Conservation (phyloP, 1,140 invertebrate species). For the Melipona quadrifasciata region DNA sequence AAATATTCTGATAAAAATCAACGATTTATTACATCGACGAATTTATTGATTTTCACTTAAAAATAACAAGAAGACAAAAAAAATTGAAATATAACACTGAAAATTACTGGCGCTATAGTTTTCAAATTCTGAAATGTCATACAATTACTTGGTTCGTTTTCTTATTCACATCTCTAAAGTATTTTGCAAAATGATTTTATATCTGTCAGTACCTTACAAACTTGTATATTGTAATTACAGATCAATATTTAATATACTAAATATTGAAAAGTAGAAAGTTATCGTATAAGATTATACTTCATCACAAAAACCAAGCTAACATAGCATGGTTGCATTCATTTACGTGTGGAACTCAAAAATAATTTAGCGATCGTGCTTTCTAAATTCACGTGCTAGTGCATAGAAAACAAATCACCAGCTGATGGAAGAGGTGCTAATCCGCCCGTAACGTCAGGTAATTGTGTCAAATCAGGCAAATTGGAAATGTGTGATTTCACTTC, state of each 20-base stretch:
- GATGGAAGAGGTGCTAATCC: slow-evolving; percentile 95
- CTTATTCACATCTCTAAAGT: slow-evolving; percentile 12
- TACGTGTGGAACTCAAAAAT: slow-evolving; percentile 42
- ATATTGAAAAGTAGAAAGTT: slow-evolving; percentile 57
- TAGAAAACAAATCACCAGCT: slow-evolving; percentile 95
- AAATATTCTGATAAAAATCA: slow-evolving; percentile 21
- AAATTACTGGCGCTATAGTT: slow-evolving; percentile 19
- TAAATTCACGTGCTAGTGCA: slow-evolving; percentile 75
- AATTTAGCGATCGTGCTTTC: slow-evolving; percentile 22
- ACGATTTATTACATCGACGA: background rate
- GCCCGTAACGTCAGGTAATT: slow-evolving; percentile 94
- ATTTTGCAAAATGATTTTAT: slow-evolving; percentile 16
- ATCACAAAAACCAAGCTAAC: slow-evolving; percentile 50
- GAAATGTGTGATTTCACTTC: slow-evolving; percentile 96
- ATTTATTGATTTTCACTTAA: background rate
- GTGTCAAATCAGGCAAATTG: slow-evolving; percentile 95
- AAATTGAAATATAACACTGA: slow-evolving; percentile 45
- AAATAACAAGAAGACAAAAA: slow-evolving; percentile 1
- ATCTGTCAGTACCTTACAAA: slow-evolving; percentile 25
- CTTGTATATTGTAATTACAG: slow-evolving; percentile 33
- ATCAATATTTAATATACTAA: slow-evolving; percentile 53
- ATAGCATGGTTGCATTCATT: slow-evolving; percentile 41
- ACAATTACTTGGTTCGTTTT: slow-evolving; percentile 34
- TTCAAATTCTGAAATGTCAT: slow-evolving; percentile 21
- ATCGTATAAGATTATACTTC: slow-evolving; percentile 21